Conservation (phyloP, 92 coral and sea anemone species). For the Blastomussa wellsi region DNA sequence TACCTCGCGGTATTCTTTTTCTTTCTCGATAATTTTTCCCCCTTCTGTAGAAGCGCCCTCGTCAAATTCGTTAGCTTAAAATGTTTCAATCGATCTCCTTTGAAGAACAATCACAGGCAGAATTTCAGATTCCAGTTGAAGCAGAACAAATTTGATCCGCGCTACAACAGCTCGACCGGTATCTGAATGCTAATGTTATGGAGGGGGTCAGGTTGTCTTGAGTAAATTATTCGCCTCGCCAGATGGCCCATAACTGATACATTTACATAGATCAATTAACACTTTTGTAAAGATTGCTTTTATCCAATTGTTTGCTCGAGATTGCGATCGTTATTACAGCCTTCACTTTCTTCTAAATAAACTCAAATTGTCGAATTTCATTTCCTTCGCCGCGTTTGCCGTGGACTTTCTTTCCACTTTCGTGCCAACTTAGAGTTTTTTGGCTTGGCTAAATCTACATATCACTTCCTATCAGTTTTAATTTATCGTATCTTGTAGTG, state of each 20-base stretch:
- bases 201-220: conserved; percentile 18
- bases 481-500: not conserved
- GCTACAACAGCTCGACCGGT: not conserved
- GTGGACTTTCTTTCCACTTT: not conserved
- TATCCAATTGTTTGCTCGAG: conserved; percentile 38
- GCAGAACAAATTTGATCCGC: conserved; percentile 5
- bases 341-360: conserved; percentile 17
- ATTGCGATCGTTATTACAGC: conserved; percentile 12
- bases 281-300: conserved; percentile 45
- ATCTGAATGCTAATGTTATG: conserved; percentile 12
- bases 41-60: not conserved
- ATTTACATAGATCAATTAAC: conserved; percentile 59
- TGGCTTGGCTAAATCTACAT: no score
- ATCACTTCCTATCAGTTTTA: not conserved
- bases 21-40: not conserved
- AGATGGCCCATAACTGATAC: conserved; percentile 30
- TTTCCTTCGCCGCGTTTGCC: not conserved
- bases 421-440: not conserved
- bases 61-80: not conserved
- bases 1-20: conserved; percentile 1
- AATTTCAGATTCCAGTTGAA: not conserved
- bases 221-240: conserved; percentile 26
- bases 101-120: not conserved
- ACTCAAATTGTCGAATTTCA: not conserved
- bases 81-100: not conserved